Evolutionary conservation across 1,140 invertebrate genomes (phyloP).

Genomic region (Aradophagus sp.): DNA sequence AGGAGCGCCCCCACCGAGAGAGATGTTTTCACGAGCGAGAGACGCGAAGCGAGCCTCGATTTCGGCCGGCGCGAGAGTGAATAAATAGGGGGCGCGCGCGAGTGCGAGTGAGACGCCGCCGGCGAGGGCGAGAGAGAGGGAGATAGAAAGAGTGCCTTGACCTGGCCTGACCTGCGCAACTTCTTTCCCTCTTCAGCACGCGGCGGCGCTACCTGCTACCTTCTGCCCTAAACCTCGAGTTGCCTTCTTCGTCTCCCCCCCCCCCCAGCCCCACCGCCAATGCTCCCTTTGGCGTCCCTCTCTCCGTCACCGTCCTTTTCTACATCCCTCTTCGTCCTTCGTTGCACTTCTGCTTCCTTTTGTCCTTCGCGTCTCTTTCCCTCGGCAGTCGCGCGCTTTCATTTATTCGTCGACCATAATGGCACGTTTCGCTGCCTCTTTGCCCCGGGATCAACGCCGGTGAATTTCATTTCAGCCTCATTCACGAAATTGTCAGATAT

Average conservation of each 20-base stretch:
- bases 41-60: constrained; percentile 6
- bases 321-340: constrained; percentile 10
- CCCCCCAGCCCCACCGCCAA: neutral
- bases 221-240: constrained; percentile 52
- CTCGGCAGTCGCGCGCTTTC: constrained; percentile 6
- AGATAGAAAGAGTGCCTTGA: constrained; percentile 59
- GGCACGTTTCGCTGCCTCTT: constrained; percentile 29
- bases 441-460: constrained; percentile 7
- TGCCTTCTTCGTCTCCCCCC: constrained; percentile 1
- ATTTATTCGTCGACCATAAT: constrained; percentile 25
- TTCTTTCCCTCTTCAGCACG: constrained; percentile 49
- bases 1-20: constrained; percentile 19
- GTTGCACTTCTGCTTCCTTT: constrained; percentile 2
- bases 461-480: constrained; percentile 48
- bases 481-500: constrained; percentile 23
- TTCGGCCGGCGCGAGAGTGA: constrained; percentile 20
- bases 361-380: constrained; percentile 3
- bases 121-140: constrained; percentile 24
- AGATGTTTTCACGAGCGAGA: constrained; percentile 6
- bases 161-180: constrained; percentile 63
- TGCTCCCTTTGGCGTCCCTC: neutral
- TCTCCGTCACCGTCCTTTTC: neutral
- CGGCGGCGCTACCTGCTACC: constrained; percentile 53
- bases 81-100: constrained; percentile 35
- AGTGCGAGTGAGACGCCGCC: constrained; percentile 21